These are phyloP conservation scores for Nemotelus pantherinus DNA, from an alignment of 2,888 invertebrate species.

Conservation along the genomic window DNA sequence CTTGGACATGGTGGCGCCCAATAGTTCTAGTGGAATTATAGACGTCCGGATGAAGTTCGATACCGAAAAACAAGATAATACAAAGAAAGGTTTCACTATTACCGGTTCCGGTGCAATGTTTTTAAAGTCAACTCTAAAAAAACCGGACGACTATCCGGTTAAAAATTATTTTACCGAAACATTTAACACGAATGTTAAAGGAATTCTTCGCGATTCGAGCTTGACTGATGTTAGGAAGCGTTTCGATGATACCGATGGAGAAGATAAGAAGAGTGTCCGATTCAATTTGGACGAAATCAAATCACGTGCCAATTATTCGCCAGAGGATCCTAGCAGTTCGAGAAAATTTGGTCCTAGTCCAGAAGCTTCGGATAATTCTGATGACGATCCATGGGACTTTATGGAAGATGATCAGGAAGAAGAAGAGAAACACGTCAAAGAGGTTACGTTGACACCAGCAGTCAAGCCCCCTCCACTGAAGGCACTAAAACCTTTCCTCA, in stretches of 20 bases:
- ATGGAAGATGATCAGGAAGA: conserved; percentile 58
- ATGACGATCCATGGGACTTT: conserved; percentile 58
- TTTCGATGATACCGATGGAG: conserved; percentile 60
- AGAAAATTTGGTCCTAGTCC: conserved; percentile 57
- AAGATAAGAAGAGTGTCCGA: conserved; percentile 80
- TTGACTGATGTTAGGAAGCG: conserved; percentile 61
- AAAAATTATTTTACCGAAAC: conserved; percentile 53
- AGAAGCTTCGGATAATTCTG: conserved; percentile 58
- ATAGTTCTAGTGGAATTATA: not conserved
- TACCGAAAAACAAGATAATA: conserved; percentile 57
- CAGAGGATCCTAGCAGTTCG: conserved; percentile 57
- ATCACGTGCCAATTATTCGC: conserved; percentile 54
- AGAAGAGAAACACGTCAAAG: conserved; percentile 62
- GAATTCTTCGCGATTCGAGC: conserved; percentile 73
- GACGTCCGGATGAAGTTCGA: conserved; percentile 35
- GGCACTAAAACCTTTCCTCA: conserved; percentile 37
- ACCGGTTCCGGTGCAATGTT: conserved; percentile 72
- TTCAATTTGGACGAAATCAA: conserved; percentile 67
- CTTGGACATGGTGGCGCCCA: conserved; percentile 55
- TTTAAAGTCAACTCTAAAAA: conserved; percentile 67
- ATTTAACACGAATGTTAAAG: conserved; percentile 65
- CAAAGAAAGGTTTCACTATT: conserved; percentile 64
- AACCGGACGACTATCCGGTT: conserved; percentile 52
- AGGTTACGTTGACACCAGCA: conserved; percentile 63
- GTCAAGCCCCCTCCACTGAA: conserved; percentile 53